phyloP scores from a whole-genome alignment of 2,888 invertebrate genomes.

The Argyra leucocephala region DNA sequence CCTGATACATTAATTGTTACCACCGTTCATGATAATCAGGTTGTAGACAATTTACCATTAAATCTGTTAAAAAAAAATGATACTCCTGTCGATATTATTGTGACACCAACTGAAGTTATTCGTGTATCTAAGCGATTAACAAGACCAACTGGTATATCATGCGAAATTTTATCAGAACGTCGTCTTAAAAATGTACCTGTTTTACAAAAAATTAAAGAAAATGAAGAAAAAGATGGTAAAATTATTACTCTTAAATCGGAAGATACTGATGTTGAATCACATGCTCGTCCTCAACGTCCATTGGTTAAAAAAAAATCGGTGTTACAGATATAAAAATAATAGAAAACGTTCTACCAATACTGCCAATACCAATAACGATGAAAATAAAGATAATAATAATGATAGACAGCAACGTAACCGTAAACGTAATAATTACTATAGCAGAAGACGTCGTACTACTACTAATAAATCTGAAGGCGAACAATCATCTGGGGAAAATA shows the following conservation, averaged over 20 bases:
- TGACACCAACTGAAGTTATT: conserved; percentile 73
- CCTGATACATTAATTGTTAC: conserved; percentile 66
- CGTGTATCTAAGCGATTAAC: conserved; percentile 49
- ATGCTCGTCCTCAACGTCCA: conserved; percentile 42
- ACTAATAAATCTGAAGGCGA: conserved; percentile 39
- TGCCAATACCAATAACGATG: conserved; percentile 39
- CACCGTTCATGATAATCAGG: conserved; percentile 76
- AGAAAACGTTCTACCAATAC: conserved; percentile 29
- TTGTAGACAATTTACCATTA: conserved; percentile 62
- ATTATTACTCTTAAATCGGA: conserved; percentile 55
- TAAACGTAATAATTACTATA: conserved; percentile 25
- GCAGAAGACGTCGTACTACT: conserved; percentile 25
- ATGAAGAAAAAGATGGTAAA: conserved; percentile 56
- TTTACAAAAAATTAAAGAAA: conserved; percentile 57
- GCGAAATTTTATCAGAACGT: conserved; percentile 65
- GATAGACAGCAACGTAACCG: conserved; percentile 30
- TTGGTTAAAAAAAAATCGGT: conserved; percentile 44
- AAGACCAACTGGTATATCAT: conserved; percentile 66
- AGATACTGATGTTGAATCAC: conserved; percentile 59
- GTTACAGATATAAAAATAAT: conserved; percentile 22
- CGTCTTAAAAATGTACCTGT: conserved; percentile 64
- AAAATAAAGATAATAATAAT: conserved; percentile 28
- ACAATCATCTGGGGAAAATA: conserved; percentile 37
- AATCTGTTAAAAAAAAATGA: conserved; percentile 70
- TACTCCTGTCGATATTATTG: conserved; percentile 74